These are phyloP conservation scores for Drosophila nr. perissopoda DNA, from an alignment of 2,888 invertebrate species.

Conservation along the genomic window DNA sequence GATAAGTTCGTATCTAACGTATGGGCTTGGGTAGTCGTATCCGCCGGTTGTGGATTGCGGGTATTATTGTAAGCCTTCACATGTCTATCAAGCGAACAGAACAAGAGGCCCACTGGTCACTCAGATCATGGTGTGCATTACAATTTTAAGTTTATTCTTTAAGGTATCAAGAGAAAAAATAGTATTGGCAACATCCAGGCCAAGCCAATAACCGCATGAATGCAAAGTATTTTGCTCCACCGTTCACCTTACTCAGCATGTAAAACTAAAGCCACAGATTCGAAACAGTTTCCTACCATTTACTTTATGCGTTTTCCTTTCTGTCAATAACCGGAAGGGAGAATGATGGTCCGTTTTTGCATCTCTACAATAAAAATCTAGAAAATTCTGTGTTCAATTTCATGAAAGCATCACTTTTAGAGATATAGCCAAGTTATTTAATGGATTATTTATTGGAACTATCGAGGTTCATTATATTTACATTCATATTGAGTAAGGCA, in stretches of 20 bases:
- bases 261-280: slow-evolving; percentile 32
- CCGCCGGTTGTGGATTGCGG: slow-evolving; percentile 43
- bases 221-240: slow-evolving; percentile 29
- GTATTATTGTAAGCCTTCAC: slow-evolving; percentile 30
- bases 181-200: slow-evolving; percentile 28
- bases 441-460: neutral
- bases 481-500: neutral
- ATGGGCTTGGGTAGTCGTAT: slow-evolving; percentile 20
- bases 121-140: slow-evolving; percentile 49
- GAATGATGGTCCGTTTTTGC: slow-evolving; percentile 22
- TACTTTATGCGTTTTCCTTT: slow-evolving; percentile 7
- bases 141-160: slow-evolving; percentile 24
- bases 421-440: neutral
- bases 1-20: slow-evolving; percentile 20
- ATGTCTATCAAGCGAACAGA: slow-evolving; percentile 22
- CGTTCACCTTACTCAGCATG: slow-evolving; percentile 16
- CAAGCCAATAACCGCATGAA: slow-evolving; percentile 55
- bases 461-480: neutral
- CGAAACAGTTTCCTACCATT: slow-evolving; percentile 18
- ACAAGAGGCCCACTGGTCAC: slow-evolving; percentile 20
- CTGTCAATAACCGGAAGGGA: slow-evolving; percentile 29
- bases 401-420: neutral
- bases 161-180: neutral
- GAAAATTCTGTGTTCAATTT: neutral
- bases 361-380: neutral